Conservation (phyloP, 2,797 vertebrate species). For the Lemur catta region DNA sequence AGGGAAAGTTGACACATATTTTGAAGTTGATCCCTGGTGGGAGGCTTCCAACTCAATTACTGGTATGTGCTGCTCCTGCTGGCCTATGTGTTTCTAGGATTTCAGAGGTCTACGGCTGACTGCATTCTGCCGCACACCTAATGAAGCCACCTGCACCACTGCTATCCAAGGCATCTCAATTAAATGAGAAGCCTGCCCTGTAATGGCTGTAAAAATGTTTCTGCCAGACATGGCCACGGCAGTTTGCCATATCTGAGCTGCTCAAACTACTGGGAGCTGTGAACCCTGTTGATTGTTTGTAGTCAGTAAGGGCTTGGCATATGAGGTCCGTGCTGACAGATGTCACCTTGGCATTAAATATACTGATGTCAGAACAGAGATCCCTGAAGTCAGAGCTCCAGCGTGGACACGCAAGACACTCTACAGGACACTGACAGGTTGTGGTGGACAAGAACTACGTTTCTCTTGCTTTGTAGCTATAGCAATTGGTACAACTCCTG, state of each 20-base stretch:
- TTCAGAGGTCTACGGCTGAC: neutral
- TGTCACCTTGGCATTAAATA: neutral
- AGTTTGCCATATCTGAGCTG: neutral
- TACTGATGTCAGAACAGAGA: neutral
- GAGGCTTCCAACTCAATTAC: neutral
- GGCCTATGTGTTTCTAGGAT: neutral
- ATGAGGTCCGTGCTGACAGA: neutral
- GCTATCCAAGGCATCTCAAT: neutral
- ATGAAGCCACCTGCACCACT: neutral
- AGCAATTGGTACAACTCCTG: neutral
- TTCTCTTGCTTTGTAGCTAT: neutral
- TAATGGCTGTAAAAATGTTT: neutral
- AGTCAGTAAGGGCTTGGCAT: neutral
- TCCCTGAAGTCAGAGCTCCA: neutral
- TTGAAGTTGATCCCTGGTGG: neutral
- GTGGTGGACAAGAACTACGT: neutral
- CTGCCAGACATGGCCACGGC: neutral
- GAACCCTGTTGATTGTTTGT: neutral
- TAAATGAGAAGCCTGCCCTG: neutral
- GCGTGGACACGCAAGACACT: neutral
- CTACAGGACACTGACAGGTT: neutral
- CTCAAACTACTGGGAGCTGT: neutral
- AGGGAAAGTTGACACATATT: neutral
- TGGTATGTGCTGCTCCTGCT: neutral
- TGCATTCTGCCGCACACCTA: neutral